Percentiles rank a stretch among this genome's conserved stretches.
These are phyloP conservation scores for Bombus cullumanus DNA, from an alignment of 1,140 invertebrate species.

Conservation along the genomic window DNA sequence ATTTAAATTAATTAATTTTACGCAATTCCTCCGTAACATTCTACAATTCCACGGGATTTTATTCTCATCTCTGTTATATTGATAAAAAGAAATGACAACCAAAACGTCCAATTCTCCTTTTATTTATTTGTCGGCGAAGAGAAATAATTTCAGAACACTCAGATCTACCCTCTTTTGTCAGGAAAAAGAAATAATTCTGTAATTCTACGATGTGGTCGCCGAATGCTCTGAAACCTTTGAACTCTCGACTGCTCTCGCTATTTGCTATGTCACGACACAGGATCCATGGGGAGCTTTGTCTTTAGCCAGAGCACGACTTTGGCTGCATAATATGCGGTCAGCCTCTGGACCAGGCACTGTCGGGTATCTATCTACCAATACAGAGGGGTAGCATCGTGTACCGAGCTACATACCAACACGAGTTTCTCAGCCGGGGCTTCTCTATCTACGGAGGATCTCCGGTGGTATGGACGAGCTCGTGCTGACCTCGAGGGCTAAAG, in stretches of 20 bases:
- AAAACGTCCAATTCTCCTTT: no score
- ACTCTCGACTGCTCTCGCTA: constrained; percentile 20
- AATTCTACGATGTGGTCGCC: background rate
- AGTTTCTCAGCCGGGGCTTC: constrained; percentile 70
- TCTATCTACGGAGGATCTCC: constrained; percentile 72
- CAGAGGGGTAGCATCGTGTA: constrained; percentile 46
- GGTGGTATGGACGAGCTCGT: constrained; percentile 66
- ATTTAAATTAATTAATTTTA: no score
- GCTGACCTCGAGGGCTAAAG: constrained; percentile 79
- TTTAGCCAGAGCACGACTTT: constrained; percentile 62
- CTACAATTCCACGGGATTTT: no score
- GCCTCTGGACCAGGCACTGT: constrained; percentile 19
- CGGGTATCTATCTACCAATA: constrained; percentile 60
- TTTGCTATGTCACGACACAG: constrained; percentile 45
- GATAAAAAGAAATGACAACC: no score
- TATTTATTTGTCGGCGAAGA: no score
- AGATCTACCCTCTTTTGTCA: background rate
- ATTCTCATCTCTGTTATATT: no score
- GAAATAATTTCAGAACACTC: background rate
- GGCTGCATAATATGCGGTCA: constrained; percentile 61
- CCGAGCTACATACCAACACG: constrained; percentile 54
- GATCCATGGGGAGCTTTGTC: constrained; percentile 57
- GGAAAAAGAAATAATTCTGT: background rate
- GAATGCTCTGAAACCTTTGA: background rate
- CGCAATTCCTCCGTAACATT: no score